A percentile compares a stretch with the other conserved stretches of the same genome.
Evolutionary conservation across 2,113 vertebrate species (phyloP).

Genomic region (Tachuris rubrigastra): DNA sequence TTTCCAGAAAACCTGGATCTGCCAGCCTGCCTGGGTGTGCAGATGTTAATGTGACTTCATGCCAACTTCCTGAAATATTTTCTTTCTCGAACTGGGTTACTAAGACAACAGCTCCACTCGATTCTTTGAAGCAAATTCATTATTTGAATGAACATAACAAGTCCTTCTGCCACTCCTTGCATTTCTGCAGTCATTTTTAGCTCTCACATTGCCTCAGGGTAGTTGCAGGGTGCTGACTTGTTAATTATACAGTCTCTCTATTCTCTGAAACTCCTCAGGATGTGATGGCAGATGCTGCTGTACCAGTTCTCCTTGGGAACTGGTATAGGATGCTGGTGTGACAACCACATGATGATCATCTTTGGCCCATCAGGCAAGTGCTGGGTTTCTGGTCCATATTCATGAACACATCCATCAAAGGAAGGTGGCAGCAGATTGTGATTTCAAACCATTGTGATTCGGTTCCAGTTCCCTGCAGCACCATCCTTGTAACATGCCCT

Average conservation of each 20-base stretch:
- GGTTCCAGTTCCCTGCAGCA: neutral
- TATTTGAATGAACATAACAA: slow-evolving; percentile 57
- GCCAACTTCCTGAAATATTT: neutral
- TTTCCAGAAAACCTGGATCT: neutral
- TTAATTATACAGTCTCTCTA: neutral
- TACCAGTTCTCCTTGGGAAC: neutral
- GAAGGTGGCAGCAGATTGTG: neutral
- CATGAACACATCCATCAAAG: neutral
- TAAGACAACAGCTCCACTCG: slow-evolving; percentile 35
- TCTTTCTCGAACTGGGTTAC: neutral
- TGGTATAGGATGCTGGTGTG: neutral
- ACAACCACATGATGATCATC: neutral
- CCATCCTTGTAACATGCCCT: accelerated
- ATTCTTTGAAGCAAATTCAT: slow-evolving; percentile 26
- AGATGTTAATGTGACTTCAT: neutral
- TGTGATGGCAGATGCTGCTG: neutral
- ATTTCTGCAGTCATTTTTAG: neutral
- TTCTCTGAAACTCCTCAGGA: neutral
- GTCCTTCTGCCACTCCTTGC: slow-evolving; percentile 10
- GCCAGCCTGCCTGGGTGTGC: neutral
- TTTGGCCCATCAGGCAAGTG: neutral
- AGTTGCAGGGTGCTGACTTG: neutral
- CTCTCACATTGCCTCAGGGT: neutral
- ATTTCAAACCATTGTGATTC: neutral
- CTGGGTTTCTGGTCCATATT: neutral